Evolutionary conservation across 2,113 vertebrate species (phyloP), one percentile per base, ranked within the genome.

Genomic region (Percopsis transmontana): DNA sequence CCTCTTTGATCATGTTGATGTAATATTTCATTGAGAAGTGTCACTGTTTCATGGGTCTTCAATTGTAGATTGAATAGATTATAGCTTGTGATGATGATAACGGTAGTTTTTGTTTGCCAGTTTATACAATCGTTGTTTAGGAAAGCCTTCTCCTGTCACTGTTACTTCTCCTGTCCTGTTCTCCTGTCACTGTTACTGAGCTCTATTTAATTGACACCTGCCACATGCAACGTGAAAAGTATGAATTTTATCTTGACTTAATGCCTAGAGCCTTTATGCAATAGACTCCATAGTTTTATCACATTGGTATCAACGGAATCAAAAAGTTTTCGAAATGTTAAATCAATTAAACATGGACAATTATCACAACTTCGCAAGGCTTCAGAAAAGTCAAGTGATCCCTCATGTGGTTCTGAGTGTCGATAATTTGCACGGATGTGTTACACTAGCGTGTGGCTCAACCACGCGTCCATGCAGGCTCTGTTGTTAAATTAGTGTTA

Each of bases 361-460:
- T 90, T 81, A 87, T 87, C 77, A 80, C 75, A 85, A 83, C 77
- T 82, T 57, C 47, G 65, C 72, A 70, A 78, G 71, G 78, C 75
- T 75, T 54, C 72, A 75, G 64, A 56, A 76, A 81, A 87, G 84
- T 88, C 86, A 85, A 88, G 76, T 87, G 77, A 88, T 84, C 80
- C 64, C 76, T 86, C 87, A 83, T 88, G 87, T 87, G 84, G 62
- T 57, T 72, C 59, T 74, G 20, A 62, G 83, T 77, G 84, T 85
- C 78, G 42, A 64, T 85, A 87, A 87, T 90, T 90, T 88, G 78
- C 86, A 88, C 85, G 87, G 85, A 77, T 88, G 78, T 87, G 87
- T 85, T 87, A 80, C 82, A 88, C 84, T 48, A 79, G 73, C 75
- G 73, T 82, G 86, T 78, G 81, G 74, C 68, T 63, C 52, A 16